Evolutionary conservation across 2,113 vertebrate genomes (phyloP), one percentile per base, ranked within the genome.

Genomic region (Urocolius indicus): DNA sequence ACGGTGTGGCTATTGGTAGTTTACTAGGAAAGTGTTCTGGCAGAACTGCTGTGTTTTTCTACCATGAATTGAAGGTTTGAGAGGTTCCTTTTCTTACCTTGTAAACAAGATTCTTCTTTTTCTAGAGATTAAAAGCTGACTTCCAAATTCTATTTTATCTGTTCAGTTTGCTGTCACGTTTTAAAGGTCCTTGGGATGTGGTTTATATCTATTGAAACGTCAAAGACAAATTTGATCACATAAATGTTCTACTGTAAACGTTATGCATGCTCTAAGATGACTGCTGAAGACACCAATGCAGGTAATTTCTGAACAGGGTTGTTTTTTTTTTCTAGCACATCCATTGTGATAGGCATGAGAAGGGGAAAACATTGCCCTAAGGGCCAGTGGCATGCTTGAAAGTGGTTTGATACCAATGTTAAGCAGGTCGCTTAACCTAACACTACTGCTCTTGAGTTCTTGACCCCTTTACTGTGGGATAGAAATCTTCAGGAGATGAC

Each of bases 101-200:
- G 32, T 59, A 76, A 69, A 54, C 22, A 72, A 66, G 48, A 48
- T 61, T 46, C 23, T 57, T 79, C 41, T 48, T 51, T 82, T 77
- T 52, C 19, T 21, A 79, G 43, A 4, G 20, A 82, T 83, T 59
- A 55, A 83, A 85, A 84, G 67, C 2, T 74, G 26, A 22, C 46
- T 94, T 76, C 61, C 65, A 82, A 76, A 77, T 82, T 76, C 58
- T 69, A 16, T 76, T 95, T 90, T 77, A 86, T 68, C 36, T 92
- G 0, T 68, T 78, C 46, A 23, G 51, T 87, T 95, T 75, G 78
- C 61, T 95, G 65, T 90, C 80, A 75, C 27, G 30, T 57, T 85
- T 76, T 81, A 66, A 68, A 89, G 61, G 62, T 86, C 86, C 46
- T 89, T 48, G 74, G 63, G 62, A 77, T 57, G 38, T 21, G 71